These are phyloP conservation scores for Dinoponera quadriceps DNA, from an alignment of 1,140 invertebrate genomes.

Conservation along the genomic window DNA sequence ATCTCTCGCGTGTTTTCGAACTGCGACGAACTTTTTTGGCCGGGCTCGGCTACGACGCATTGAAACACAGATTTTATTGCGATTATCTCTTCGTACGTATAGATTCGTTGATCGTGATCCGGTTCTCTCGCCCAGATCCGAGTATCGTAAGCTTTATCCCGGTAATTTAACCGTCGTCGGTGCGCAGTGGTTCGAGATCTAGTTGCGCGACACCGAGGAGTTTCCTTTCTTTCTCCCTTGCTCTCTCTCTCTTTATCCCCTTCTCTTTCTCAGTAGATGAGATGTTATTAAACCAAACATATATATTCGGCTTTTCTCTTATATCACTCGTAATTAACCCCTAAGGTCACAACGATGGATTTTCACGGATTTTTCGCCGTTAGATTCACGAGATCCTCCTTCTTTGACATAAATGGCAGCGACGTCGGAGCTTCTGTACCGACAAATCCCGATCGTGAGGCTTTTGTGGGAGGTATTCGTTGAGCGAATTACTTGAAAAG, in stretches of 20 bases:
- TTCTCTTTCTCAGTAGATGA: too few species aligned
- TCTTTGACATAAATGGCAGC: not conserved
- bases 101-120: slow-evolving; percentile 61
- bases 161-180: slow-evolving; percentile 50
- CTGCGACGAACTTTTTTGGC: slow-evolving; percentile 53
- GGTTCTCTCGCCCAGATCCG: slow-evolving; percentile 68
- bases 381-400: not conserved
- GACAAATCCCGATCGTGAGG: not conserved
- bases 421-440: not conserved
- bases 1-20: slow-evolving; percentile 1
- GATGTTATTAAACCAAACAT: too few species aligned
- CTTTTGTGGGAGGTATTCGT: slow-evolving; percentile 10
- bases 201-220: not conserved
- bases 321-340: not conserved
- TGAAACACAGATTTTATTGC: slow-evolving; percentile 56
- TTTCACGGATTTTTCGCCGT: not conserved
- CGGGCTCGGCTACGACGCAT: slow-evolving; percentile 37
- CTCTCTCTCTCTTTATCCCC: not conserved
- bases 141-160: slow-evolving; percentile 61
- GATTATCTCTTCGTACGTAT: slow-evolving; percentile 53
- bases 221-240: not conserved
- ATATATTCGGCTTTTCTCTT: not conserved
- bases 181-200: slow-evolving; percentile 55
- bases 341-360: not conserved
- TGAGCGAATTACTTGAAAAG: not conserved